phyloP scores from a whole-genome alignment of 2,888 invertebrate genomes.

The Cistogaster globosa region DNA sequence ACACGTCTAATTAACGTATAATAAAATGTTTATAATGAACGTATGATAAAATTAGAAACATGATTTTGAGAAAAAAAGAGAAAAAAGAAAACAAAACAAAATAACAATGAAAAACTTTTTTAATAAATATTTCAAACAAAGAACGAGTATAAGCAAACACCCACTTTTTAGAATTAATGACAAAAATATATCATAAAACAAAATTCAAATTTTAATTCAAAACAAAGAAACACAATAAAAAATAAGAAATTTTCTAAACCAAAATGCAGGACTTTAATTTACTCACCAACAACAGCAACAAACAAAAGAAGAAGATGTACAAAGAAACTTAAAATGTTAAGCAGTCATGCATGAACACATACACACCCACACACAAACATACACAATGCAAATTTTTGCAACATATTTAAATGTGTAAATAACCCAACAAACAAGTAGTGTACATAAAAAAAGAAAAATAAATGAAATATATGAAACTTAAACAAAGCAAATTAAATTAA shows the following conservation, averaged over 20 bases:
- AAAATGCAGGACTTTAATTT: constrained; percentile 47
- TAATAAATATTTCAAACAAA: neutral
- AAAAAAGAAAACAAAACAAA: neutral
- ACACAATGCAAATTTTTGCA: neutral
- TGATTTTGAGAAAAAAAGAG: too few species aligned
- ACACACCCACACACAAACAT: neutral
- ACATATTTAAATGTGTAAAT: neutral
- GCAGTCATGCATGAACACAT: neutral
- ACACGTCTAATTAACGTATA: neutral
- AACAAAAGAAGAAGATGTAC: neutral
- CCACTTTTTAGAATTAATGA: neutral
- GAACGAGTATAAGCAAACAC: neutral
- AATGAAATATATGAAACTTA: neutral
- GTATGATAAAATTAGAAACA: too few species aligned
- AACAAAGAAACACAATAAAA: neutral
- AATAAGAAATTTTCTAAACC: neutral
- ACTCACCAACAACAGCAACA: neutral
- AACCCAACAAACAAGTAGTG: neutral
- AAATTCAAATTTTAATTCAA: neutral
- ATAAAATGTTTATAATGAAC: too few species aligned
- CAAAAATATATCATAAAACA: neutral
- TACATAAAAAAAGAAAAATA: neutral
- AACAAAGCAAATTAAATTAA: constrained; percentile 30
- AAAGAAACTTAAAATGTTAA: constrained; percentile 5
- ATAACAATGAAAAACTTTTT: neutral